Evolutionary conservation across 2,113 vertebrate genomes (phyloP), one percentile per base, ranked within the genome.

Genomic region (Otolemur garnettii): DNA sequence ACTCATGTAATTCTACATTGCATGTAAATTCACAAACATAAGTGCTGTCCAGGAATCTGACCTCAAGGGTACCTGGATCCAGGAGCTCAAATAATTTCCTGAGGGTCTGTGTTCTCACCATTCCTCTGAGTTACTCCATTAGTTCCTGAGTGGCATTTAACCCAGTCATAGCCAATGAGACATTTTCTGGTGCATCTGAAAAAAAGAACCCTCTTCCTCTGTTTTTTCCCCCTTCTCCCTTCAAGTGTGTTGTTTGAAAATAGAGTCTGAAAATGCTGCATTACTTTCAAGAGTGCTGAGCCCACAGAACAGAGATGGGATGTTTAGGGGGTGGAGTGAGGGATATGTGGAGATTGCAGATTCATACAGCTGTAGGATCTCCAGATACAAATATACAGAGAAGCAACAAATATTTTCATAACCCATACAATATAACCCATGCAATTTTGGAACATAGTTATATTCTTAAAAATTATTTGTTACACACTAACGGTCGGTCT

Each of bases 261-360:
- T 15, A 9, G 59, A 80, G 5, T 17, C 18, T n/a, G n/a, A n/a
- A n/a, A n/a, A n/a, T n/a, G n/a, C n/a, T n/a, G n/a, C n/a, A n/a
- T n/a, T n/a, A n/a, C n/a, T n/a, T n/a, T n/a, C n/a, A n/a, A n/a
- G n/a, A n/a, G n/a, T n/a, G n/a, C n/a, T n/a, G n/a, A n/a, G n/a
- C n/a, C n/a, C n/a, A n/a, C n/a, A n/a, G n/a, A n/a, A 10, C 18
- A 24, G 60, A 30, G 30, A 33, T 24, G 42, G 9, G 7, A 9
- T 28, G 21, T 4, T 3, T 0, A 8, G 64, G 17, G 7, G 7
- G 14, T 7, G 0, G 5, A 33, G 30, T 4, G 19, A 53, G 24
- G 53, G 38, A 9, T 18, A 59, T 4, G 15, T 38, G 8, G 72
- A 22, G 28, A 35, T 5, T 21, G 50, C 59, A 30, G 7, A 45